These are phyloP conservation scores for Lycaon pictus DNA, from an alignment of 2,113 vertebrate species.

Conservation along the genomic window DNA sequence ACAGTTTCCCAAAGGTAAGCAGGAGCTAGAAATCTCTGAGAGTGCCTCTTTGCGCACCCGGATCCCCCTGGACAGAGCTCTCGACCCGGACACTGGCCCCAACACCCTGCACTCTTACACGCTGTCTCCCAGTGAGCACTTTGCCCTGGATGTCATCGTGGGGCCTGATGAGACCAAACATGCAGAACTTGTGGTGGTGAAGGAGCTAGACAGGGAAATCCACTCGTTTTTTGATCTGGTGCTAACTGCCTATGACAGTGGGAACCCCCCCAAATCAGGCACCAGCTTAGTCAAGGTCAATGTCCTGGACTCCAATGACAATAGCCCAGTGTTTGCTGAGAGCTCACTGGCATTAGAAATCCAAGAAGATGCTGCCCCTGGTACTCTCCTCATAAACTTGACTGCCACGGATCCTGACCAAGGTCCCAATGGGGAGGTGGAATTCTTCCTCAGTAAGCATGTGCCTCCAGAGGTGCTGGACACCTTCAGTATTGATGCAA, in stretches of 20 bases:
- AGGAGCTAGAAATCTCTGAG: conserved; percentile 96
- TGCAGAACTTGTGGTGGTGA: conserved; percentile 92
- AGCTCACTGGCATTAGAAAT: conserved; percentile 89
- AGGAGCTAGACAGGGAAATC: conserved; percentile 93
- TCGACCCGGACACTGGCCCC: conserved; percentile 91
- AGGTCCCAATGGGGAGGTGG: conserved; percentile 95
- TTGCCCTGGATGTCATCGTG: conserved; percentile 90
- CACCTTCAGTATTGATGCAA: conserved; percentile 90
- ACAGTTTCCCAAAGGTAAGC: conserved; percentile 88
- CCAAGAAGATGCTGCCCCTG: conserved; percentile 90
- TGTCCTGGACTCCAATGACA: conserved; percentile 96
- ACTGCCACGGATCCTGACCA: conserved; percentile 94
- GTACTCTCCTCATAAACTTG: conserved; percentile 92
- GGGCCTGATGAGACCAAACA: conserved; percentile 90
- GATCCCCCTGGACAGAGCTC: conserved; percentile 94
- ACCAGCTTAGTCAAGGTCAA: conserved; percentile 91
- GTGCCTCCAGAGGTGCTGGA: conserved; percentile 88
- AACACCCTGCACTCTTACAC: conserved; percentile 92
- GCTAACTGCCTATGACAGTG: conserved; percentile 93
- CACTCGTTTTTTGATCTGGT: conserved; percentile 90
- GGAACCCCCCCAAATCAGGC: conserved; percentile 92
- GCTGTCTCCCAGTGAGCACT: conserved; percentile 92
- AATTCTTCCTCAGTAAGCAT: conserved; percentile 94
- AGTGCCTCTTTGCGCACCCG: conserved; percentile 89
- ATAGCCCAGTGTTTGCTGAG: conserved; percentile 94